Base-by-base conservation (phyloP, 2,797 vertebrate species). In the Myiothlypis chrysogaster region DNA sequence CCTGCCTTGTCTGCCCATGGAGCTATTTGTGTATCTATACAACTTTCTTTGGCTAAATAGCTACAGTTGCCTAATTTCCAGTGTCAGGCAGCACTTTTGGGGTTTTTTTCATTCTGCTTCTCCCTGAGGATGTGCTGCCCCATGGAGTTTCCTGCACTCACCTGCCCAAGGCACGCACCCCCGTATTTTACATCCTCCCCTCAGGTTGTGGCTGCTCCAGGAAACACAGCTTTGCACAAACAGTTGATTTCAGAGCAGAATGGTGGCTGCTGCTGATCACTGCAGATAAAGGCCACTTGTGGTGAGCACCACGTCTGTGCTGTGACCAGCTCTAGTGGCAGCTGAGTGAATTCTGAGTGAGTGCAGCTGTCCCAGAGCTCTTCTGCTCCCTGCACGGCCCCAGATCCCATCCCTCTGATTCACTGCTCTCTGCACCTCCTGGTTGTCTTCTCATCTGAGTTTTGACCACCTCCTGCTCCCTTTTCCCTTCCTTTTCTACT, bases 231-330 rank as follows among this genome's bases (percentile, higher is more conserved):
- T 56, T 0, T 6, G 49, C 60, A 69, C 4, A 21, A 89, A 66
- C 32, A 72, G 55, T 3, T 6, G 71, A 41, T 37, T 78, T 73
- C 14, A 73, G 93, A 63, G 65, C 83, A 86, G 83, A 27, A 35
- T 49, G 61, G 68, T 12, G 60, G 32, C 53, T 37, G 61, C 72
- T 93, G 90, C 90, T 85, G 82, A 64, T 83, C 49, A 2, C 79
- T 85, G 83, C 83, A 91, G 76, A 93, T 86, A 95, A 94, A 94
- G 90, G 88, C 68, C 83, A 64, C 88, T 95, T 83, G 90, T 94
- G 85, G 93, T 20, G 79, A 93, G 64, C 72, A 35, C 41, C 93
- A 81, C 9, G 6, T 52, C 79, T 47, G 56, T 9, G 25, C 60
- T 66, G 72, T 2, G 10, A 75, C 35, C 87, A 64, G 87, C 71